Evolutionary conservation across 2,113 vertebrate genomes (phyloP), one percentile per base, ranked within the genome.

Genomic region (Ceyx melanurus): DNA sequence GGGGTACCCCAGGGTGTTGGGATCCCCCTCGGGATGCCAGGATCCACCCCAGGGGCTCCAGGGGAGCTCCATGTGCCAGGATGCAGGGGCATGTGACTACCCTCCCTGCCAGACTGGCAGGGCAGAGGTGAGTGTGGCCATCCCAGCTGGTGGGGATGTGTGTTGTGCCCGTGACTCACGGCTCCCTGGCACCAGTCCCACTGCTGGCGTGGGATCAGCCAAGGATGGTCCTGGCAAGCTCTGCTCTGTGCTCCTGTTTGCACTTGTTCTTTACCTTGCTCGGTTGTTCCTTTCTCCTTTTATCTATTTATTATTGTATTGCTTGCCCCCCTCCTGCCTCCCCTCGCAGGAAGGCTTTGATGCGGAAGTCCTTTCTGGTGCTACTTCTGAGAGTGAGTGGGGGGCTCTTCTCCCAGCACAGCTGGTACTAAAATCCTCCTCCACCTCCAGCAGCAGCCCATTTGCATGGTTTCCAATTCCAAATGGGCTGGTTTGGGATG

Each of bases 61-160:
- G 45, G 48, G 54, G 26, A 68, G 25, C 45, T 60, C 50, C 1
- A 2, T 2, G 12, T 9, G 25, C 45, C 1, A 0, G 14, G 74
- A 7, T 2, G 31, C 2, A 6, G 2, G 37, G 58, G 26, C 1
- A 0, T 6, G 31, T 5, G 12, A 14, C 13, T n/a, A 1, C 42
- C 26, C 17, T 43, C 13, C 13, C 37, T 0, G 1, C 20, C 3
- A 62, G 37, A 62, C 45, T 21, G 77, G 29, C 28, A 20, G 43
- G 53, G 18, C 1, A 0, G 11, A 45, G 70, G 13, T 2, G 3
- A 77, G 18, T 0, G 2, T 5, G 31, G 33, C 50, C 8, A 6
- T 10, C 64, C 40, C 42, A 5, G 28, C 25, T 33, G 3, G 3
- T 48, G 6, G 57, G 35, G 72, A 82, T 68, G 42, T 6, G 4